phyloP scores from a whole-genome alignment of 2,888 invertebrate genomes.

The Lochmaea crataegi region DNA sequence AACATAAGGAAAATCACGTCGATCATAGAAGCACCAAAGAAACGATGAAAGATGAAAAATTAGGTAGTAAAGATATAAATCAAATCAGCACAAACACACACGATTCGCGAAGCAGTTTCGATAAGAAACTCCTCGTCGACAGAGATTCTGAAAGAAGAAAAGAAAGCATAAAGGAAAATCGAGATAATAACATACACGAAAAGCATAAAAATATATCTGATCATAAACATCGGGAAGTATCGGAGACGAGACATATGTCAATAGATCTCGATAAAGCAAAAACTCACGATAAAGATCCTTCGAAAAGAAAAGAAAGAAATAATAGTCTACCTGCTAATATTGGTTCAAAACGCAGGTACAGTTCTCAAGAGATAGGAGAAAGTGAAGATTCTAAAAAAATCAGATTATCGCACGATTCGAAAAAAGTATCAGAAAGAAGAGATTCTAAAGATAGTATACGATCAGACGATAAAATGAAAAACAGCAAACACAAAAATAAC shows the following conservation, averaged over 20 bases:
- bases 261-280: conserved; percentile 66
- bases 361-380: conserved; percentile 78
- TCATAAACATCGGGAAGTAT: conserved; percentile 49
- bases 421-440: conserved; percentile 71
- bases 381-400: conserved; percentile 73
- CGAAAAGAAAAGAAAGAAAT: conserved; percentile 72
- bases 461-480: conserved; percentile 63
- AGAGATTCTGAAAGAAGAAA: conserved; percentile 64
- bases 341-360: conserved; percentile 79
- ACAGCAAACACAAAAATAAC: conserved; percentile 71
- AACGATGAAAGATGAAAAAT: conserved; percentile 63
- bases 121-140: conserved; percentile 59
- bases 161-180: conserved; percentile 65
- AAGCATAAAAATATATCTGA: conserved; percentile 63
- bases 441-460: conserved; percentile 76
- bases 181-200: conserved; percentile 67
- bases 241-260: conserved; percentile 65
- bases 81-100: conserved; percentile 47
- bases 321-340: conserved; percentile 75
- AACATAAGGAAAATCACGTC: conserved; percentile 59
- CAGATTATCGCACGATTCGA: conserved; percentile 68
- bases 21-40: conserved; percentile 64
- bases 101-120: conserved; percentile 40
- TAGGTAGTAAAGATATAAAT: conserved; percentile 46
- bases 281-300: conserved; percentile 54